phyloP scores from a whole-genome alignment of 2,113 vertebrate species.

The Notechis scutatus region DNA sequence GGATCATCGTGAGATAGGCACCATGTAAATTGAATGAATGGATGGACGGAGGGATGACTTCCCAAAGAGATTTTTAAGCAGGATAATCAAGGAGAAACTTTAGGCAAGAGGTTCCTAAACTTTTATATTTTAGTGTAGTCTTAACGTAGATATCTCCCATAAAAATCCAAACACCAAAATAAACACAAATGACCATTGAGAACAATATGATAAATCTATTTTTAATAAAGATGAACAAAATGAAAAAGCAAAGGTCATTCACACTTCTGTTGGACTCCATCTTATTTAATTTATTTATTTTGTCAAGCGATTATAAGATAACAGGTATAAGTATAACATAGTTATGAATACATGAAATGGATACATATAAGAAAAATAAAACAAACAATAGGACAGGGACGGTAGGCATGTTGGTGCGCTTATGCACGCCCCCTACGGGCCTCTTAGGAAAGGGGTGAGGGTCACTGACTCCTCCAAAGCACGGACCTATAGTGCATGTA shows the following conservation, averaged over 20 bases:
- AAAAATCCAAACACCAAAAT: background rate
- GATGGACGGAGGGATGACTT: background rate
- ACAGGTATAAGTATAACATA: too few species aligned
- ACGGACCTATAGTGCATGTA: background rate
- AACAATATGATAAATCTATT: background rate
- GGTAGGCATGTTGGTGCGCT: too few species aligned
- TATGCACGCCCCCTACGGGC: too few species aligned
- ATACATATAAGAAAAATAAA: too few species aligned
- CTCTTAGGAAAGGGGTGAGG: background rate
- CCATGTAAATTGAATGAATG: background rate
- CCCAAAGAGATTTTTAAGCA: background rate
- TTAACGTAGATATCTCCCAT: background rate
- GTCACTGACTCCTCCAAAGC: background rate
- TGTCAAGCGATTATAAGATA: too few species aligned
- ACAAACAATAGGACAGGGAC: too few species aligned
- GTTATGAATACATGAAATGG: too few species aligned
- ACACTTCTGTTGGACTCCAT: background rate
- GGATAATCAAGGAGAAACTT: background rate
- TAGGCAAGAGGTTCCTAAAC: background rate
- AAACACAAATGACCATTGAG: background rate
- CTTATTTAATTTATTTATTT: too few species aligned
- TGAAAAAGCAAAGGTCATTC: background rate
- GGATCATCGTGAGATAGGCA: background rate
- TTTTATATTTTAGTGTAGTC: background rate
- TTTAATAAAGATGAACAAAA: background rate